These are phyloP conservation scores for Halichondria panicea DNA, from an alignment of 37 sponge, comb jelly and placozoan species.

Conservation along the genomic window DNA sequence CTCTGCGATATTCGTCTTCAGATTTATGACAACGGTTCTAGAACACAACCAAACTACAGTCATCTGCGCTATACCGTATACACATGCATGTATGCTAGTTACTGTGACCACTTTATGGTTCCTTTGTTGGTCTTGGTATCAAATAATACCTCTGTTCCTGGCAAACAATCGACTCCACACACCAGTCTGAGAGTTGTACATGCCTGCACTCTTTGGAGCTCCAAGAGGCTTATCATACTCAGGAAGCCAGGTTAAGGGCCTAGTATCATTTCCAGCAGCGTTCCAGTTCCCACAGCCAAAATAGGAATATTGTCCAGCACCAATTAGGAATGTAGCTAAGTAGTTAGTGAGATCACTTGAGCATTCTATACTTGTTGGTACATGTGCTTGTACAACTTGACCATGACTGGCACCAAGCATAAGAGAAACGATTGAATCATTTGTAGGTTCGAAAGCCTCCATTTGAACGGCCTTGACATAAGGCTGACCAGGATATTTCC, in stretches of 20 bases:
- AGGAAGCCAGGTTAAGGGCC: constrained; percentile 14
- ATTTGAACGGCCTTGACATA: constrained; percentile 52
- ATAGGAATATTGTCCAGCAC: constrained; percentile 36
- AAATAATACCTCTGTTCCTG: constrained; percentile 35
- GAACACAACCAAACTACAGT: no score
- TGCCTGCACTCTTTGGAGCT: constrained; percentile 34
- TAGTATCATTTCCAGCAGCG: constrained; percentile 12
- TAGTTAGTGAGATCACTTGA: constrained; percentile 28
- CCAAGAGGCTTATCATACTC: constrained; percentile 60
- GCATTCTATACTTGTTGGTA: neutral
- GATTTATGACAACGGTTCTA: no score
- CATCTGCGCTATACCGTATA: no score
- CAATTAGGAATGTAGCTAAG: constrained; percentile 59
- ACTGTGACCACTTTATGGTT: constrained; percentile 47
- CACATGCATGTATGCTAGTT: no score
- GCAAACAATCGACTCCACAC: constrained; percentile 44
- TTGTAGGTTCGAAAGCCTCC: constrained; percentile 34
- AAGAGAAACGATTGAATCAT: constrained; percentile 27
- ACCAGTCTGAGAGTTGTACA: neutral
- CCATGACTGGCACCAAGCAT: constrained; percentile 3
- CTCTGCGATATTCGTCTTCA: no score
- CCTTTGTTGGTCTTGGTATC: constrained; percentile 49
- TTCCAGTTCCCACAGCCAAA: constrained; percentile 44
- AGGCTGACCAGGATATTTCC: constrained; percentile 21
- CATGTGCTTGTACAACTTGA: constrained; percentile 52